Conservation (phyloP, 2,113 vertebrate genomes). For the Lutjanus erythropterus region DNA sequence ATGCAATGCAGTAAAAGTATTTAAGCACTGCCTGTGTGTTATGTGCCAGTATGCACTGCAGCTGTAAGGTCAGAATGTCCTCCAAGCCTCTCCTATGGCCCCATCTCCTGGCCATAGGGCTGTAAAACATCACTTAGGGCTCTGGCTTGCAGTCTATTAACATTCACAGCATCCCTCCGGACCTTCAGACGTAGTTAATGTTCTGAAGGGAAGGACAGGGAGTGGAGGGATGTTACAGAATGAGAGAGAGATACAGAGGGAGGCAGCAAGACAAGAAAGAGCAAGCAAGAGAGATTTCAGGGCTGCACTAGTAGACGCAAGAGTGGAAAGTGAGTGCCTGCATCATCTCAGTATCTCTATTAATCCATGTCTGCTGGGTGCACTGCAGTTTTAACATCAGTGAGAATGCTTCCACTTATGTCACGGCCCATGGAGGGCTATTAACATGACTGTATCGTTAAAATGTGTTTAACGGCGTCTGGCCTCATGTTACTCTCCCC, state of each 20-base stretch:
- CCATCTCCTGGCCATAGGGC: slow-evolving; percentile 82
- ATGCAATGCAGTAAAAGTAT: slow-evolving; percentile 20
- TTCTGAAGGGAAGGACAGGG: slow-evolving; percentile 35
- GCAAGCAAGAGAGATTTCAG: slow-evolving; percentile 33
- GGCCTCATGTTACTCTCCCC: slow-evolving; percentile 49
- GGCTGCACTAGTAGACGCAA: slow-evolving; percentile 35
- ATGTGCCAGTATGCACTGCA: slow-evolving; percentile 24
- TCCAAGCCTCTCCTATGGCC: slow-evolving; percentile 80
- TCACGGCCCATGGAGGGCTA: slow-evolving; percentile 41
- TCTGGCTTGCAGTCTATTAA: slow-evolving; percentile 42
- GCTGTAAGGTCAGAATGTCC: slow-evolving; percentile 68
- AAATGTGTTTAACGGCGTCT: slow-evolving; percentile 54
- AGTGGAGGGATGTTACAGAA: slow-evolving; percentile 28
- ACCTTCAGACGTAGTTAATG: slow-evolving; percentile 29
- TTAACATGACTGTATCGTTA: slow-evolving; percentile 54
- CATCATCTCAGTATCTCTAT: slow-evolving; percentile 56
- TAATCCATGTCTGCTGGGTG: slow-evolving; percentile 64
- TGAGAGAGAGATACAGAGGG: slow-evolving; percentile 15
- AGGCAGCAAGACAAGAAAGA: slow-evolving; percentile 32
- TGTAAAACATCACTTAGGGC: slow-evolving; percentile 59
- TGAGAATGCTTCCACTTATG: slow-evolving; percentile 53
- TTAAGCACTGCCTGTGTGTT: neutral
- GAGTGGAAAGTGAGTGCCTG: slow-evolving; percentile 56
- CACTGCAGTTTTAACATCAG: slow-evolving; percentile 44
- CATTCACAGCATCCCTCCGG: slow-evolving; percentile 41